Evolutionary conservation across 2,797 vertebrate genomes (phyloP).

Genomic region (Rousettus madagascariensis): DNA sequence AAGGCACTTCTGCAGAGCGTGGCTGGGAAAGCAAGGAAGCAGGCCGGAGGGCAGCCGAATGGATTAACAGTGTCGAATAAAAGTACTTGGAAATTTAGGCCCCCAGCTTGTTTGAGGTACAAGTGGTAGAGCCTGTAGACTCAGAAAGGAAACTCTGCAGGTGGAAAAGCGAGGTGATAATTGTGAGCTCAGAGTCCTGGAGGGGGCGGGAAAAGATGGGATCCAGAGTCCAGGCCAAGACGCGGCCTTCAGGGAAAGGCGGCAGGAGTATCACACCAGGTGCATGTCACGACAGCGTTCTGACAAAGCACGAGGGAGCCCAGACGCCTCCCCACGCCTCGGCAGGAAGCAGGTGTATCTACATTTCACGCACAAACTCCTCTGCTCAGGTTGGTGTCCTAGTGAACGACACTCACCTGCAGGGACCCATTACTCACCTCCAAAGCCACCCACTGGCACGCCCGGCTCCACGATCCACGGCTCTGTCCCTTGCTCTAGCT

Average conservation of each 20-base stretch:
- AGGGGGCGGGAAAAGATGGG: background rate
- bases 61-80: background rate
- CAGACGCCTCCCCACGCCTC: background rate
- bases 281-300: background rate
- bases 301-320: background rate
- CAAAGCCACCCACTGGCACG: background rate
- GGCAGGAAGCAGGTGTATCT: background rate
- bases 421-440: conserved; percentile 42
- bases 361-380: background rate
- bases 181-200: background rate
- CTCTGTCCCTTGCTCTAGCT: conserved; percentile 76
- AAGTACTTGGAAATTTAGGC: background rate
- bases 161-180: background rate
- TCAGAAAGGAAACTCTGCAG: background rate
- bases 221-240: background rate
- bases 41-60: background rate
- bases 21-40: background rate
- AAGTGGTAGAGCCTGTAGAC: background rate
- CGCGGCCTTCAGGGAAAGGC: background rate
- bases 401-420: background rate
- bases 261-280: background rate
- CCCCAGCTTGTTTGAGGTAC: background rate
- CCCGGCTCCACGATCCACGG: conserved; percentile 61
- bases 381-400: background rate
- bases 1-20: background rate